phyloP scores from a whole-genome alignment of 2,113 vertebrate species.

The Asarcornis scutulata region DNA sequence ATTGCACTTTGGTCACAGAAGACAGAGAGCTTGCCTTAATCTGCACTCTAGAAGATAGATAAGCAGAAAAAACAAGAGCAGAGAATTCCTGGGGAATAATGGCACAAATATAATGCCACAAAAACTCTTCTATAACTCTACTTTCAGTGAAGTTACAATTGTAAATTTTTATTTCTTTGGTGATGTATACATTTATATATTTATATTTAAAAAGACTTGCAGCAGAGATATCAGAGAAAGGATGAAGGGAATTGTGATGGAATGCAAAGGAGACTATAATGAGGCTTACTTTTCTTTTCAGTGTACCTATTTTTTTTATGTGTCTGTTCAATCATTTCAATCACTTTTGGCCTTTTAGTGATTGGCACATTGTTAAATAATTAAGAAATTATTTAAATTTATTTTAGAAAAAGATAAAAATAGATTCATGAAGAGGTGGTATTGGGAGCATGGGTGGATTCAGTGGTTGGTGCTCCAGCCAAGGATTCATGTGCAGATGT shows the following conservation, averaged over 20 bases:
- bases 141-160: not conserved
- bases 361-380: not conserved
- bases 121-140: not conserved
- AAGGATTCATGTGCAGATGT: not conserved
- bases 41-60: conserved; percentile 10
- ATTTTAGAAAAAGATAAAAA: not conserved
- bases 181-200: not conserved
- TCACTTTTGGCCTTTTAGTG: not conserved
- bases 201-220: not conserved
- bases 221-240: not conserved
- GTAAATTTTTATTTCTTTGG: not conserved
- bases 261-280: not conserved
- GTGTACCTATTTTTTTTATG: rapidly evolving
- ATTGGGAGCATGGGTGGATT: not conserved
- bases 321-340: not conserved
- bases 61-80: not conserved
- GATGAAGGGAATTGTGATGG: not conserved
- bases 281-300: not conserved
- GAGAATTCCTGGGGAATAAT: conserved; percentile 1
- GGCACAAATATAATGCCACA: not conserved
- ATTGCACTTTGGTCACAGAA: conserved; percentile 39
- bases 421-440: rapidly evolving
- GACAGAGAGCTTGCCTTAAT: conserved; percentile 24
- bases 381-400: not conserved
- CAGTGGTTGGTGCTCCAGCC: rapidly evolving